Evolutionary conservation across 2,113 vertebrate species (phyloP), one percentile per base, ranked within the genome.

Genomic region (Bostrychus sinensis): DNA sequence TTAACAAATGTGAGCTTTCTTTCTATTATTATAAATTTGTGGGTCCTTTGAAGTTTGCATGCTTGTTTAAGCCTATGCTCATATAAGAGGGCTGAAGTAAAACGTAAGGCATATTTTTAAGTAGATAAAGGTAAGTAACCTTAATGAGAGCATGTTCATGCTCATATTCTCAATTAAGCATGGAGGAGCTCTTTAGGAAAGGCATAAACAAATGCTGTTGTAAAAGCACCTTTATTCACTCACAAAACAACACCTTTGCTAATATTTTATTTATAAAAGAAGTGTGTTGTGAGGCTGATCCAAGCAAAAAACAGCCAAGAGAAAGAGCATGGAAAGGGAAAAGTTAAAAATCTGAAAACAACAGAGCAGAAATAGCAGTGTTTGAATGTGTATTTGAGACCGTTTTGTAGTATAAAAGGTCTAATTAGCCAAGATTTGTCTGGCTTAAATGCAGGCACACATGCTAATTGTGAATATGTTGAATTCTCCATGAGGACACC

Each of bases 371-470:
- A 2, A 54, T 30, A 54, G 20, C 45, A 48, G 48, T 25, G 61
- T 25, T 50, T 70, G 64, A 65, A 75, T 62, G 46, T 36, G 41
- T 62, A 61, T 73, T 69, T 66, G 67, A 37, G 77, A 87, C 78
- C 66, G 48, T 63, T 77, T 65, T 72, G 3, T 10, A 2, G 71
- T 64, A 60, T 86, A 73, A 91, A 84, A 82, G 80, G 63, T 83
- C 76, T 89, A 88, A 91, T 91, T 89, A 90, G 23, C 74, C 81
- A 80, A 78, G 82, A 82, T 85, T 91, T 92, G 91, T 89, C 88
- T 87, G 86, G 66, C 63, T 75, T 90, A 91, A 91, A 91, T 90
- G 88, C 89, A 89, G 86, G 86, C 89, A 87, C 83, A 83, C 77
- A 83, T 78, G 72, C 71, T 90, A 90, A 90, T 89, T 90, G 90